Evolutionary conservation across 1,140 invertebrate genomes (phyloP).

Genomic region (Drosophila miranda): DNA sequence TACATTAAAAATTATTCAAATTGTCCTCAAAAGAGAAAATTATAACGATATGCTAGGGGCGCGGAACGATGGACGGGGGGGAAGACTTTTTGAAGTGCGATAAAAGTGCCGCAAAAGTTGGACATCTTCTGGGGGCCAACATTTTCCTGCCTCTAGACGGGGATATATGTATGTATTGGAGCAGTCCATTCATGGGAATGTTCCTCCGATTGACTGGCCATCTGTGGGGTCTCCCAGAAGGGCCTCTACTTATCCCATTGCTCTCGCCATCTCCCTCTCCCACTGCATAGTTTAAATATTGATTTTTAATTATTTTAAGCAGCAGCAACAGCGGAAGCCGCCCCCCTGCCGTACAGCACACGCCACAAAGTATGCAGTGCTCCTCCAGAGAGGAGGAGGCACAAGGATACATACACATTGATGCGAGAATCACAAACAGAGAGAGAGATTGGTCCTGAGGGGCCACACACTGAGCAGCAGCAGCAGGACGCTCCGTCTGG

Average conservation of each 20-base stretch:
- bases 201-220: too few species aligned
- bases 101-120: too few species aligned
- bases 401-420: conserved; percentile 32
- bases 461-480: conserved; percentile 50
- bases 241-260: background rate
- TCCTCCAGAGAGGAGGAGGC: conserved; percentile 18
- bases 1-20: conserved; percentile 63
- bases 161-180: too few species aligned
- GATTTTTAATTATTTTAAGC: conserved; percentile 81
- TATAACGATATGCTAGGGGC: too few species aligned
- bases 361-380: conserved; percentile 71
- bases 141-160: too few species aligned
- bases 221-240: too few species aligned
- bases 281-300: conserved; percentile 70
- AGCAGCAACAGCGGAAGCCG: conserved; percentile 27
- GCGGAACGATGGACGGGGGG: too few species aligned
- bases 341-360: background rate
- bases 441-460: conserved; percentile 21
- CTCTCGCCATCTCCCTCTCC: background rate
- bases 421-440: conserved; percentile 7
- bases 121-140: too few species aligned
- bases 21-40: conserved; percentile 17
- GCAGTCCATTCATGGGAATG: too few species aligned
- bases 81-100: too few species aligned
- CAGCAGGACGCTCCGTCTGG: conserved; percentile 42